A percentile compares a stretch with the other conserved stretches of the same genome.
Evolutionary conservation across 2,113 vertebrate species (phyloP).

Genomic region (Strix uralensis): DNA sequence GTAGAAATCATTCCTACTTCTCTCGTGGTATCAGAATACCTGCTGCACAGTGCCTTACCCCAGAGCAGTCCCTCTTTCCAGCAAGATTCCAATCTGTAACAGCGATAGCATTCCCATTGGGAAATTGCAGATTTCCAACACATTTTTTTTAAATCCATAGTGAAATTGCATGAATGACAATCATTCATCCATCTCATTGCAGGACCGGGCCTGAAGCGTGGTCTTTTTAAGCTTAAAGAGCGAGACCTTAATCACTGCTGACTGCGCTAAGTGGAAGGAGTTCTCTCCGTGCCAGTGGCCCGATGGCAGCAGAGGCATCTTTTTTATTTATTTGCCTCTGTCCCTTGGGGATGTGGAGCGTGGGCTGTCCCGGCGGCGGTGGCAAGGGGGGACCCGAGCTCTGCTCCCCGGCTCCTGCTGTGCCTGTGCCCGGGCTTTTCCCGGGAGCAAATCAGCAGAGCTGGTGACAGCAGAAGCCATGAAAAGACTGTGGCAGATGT

Average conservation of each 20-base stretch:
- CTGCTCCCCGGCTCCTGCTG: neutral
- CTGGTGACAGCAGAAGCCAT: conserved; percentile 34
- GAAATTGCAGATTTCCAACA: neutral
- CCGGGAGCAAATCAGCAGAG: neutral
- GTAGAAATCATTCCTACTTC: conserved; percentile 9
- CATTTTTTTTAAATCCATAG: neutral
- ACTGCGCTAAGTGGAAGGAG: neutral
- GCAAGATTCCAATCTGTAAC: neutral
- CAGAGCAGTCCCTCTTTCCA: neutral
- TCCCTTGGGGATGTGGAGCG: neutral
- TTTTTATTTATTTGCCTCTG: neutral
- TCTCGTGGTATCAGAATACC: neutral
- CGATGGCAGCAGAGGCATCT: neutral
- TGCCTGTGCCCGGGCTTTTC: conserved; percentile 4
- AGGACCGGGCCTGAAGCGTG: neutral
- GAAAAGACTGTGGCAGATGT: conserved; percentile 28
- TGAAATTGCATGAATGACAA: neutral
- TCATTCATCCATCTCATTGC: neutral
- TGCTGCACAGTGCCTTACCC: neutral
- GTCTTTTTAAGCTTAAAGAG: neutral
- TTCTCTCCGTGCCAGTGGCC: neutral
- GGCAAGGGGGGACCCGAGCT: neutral
- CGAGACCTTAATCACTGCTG: neutral
- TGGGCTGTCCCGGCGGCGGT: neutral
- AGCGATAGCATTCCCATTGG: neutral